Base-by-base conservation (phyloP, 2,888 invertebrate genomes). In the Ornithoptera alexandrae region DNA sequence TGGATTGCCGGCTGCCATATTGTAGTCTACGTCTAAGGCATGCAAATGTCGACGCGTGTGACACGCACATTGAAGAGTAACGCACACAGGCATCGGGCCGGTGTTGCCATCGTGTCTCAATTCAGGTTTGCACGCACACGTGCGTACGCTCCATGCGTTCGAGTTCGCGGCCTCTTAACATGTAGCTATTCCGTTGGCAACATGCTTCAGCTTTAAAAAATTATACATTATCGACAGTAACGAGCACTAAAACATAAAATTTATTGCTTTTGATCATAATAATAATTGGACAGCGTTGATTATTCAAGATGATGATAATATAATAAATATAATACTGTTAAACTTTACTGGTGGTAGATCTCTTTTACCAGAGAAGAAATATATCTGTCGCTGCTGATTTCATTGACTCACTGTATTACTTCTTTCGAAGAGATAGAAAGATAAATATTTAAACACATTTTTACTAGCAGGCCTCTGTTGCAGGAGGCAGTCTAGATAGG, bases 1-100 rank as follows among this genome's bases (percentile, higher is more conserved):
- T 73, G 75, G 74, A 74, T 75, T 75, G 78, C 72, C 78, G 77
- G 72, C 81, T 78, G 80, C 82, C 80, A 80, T 79, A 79, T 82
- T 79, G 78, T 78, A 81, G 80, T 81, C 78, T 80, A 85, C 84
- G 81, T 77, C 78, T 76, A 77, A 72, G 76, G 80, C 83, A 86
- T 88, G 85, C 81, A 85, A 86, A 89, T 86, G 80, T 83, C 65
- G 57, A 63, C 70, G 63, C 53, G 78, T 79, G 75, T 78, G 72
- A 75, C 77, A 77, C 77, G 76, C 78, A 77, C 78, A 69, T 68
- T 74, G 74, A 75, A 64, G 56, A 72, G 24, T 50, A 20, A 73
- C 46, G 67, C 68, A 74, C 70, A 71, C 69, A 62, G 70, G 71
- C 61, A 66, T 71, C 67, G 60, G 1, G 30, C 61, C 39, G 69